Percentiles rank a stretch among this genome's conserved stretches.
Evolutionary conservation across 2,113 vertebrate genomes (phyloP).

Genomic region (Tretioscincus oriximinensis): DNA sequence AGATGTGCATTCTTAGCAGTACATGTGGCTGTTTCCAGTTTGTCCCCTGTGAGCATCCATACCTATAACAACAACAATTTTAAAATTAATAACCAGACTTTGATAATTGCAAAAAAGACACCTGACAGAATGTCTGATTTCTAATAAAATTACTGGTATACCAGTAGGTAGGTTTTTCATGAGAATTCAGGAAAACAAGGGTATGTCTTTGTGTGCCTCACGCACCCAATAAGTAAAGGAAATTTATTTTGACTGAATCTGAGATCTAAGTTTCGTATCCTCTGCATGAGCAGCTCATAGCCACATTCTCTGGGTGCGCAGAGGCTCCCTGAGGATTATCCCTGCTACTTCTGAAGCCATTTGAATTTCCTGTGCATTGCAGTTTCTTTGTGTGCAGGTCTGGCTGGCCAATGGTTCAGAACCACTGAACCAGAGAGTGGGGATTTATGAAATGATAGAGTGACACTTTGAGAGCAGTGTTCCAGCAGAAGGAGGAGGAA

Average conservation of each 20-base stretch:
- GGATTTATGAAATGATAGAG: too few relatives aligned
- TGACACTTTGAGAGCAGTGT: too few relatives aligned
- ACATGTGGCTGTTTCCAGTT: slow-evolving; percentile 95
- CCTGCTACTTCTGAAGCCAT: too few relatives aligned
- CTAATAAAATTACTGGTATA: not conserved
- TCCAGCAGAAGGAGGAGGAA: too few relatives aligned
- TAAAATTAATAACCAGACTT: not conserved
- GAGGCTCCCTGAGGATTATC: too few relatives aligned
- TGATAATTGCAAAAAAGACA: not conserved
- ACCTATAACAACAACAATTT: slow-evolving; percentile 74
- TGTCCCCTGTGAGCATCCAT: slow-evolving; percentile 98
- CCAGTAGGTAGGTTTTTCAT: not conserved
- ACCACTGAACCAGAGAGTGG: too few relatives aligned
- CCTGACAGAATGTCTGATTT: not conserved
- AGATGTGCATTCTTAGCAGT: slow-evolving; percentile 96
- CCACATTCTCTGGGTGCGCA: too few relatives aligned
- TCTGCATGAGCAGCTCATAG: too few relatives aligned
- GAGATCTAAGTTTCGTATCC: not conserved
- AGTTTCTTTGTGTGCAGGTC: too few relatives aligned
- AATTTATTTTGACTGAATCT: not conserved
- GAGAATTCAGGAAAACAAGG: not conserved
- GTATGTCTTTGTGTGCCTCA: not conserved
- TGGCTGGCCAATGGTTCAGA: too few relatives aligned
- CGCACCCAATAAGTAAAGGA: not conserved
- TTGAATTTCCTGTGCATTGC: too few relatives aligned